Evolutionary conservation across 2,888 invertebrate genomes (phyloP).

Genomic region (Trichogramma dendrolimi): DNA sequence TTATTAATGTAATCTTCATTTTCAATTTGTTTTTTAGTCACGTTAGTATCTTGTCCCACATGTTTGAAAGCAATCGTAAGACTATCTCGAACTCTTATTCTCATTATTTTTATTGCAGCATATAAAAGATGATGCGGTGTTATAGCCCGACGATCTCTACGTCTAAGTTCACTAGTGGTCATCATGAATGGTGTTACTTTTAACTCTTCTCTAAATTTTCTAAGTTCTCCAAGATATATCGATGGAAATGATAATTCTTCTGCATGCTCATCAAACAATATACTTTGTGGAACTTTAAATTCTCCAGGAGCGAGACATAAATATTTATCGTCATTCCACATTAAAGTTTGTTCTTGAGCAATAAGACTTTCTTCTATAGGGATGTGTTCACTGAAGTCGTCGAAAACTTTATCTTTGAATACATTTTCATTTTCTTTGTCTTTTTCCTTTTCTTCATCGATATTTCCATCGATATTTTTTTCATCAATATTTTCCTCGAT

Average conservation of each 20-base stretch:
- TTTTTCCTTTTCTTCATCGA: slow-evolving; percentile 8
- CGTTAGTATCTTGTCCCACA: slow-evolving; percentile 36
- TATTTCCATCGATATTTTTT: not conserved
- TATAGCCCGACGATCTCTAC: slow-evolving; percentile 40
- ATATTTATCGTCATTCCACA: slow-evolving; percentile 31
- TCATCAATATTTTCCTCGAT: not conserved
- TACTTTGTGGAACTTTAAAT: slow-evolving; percentile 19
- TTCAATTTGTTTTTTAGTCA: slow-evolving; percentile 40
- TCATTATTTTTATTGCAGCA: slow-evolving; percentile 36
- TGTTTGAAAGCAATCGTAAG: slow-evolving; percentile 36
- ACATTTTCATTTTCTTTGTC: not conserved
- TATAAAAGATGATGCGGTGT: slow-evolving; percentile 38
- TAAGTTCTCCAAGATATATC: slow-evolving; percentile 28
- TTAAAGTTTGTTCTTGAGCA: slow-evolving; percentile 29
- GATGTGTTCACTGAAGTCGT: slow-evolving; percentile 28
- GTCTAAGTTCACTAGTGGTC: slow-evolving; percentile 30
- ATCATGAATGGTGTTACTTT: slow-evolving; percentile 24
- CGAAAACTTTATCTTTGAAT: not conserved
- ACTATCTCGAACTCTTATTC: slow-evolving; percentile 30
- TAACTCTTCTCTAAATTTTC: slow-evolving; percentile 22
- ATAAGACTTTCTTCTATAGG: slow-evolving; percentile 22
- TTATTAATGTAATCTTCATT: slow-evolving; percentile 38
- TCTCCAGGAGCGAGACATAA: slow-evolving; percentile 27
- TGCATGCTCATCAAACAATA: slow-evolving; percentile 41
- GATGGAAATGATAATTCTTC: slow-evolving; percentile 45